These are phyloP conservation scores for Tinea trinotella DNA, from an alignment of 2,888 invertebrate genomes.

Conservation along the genomic window DNA sequence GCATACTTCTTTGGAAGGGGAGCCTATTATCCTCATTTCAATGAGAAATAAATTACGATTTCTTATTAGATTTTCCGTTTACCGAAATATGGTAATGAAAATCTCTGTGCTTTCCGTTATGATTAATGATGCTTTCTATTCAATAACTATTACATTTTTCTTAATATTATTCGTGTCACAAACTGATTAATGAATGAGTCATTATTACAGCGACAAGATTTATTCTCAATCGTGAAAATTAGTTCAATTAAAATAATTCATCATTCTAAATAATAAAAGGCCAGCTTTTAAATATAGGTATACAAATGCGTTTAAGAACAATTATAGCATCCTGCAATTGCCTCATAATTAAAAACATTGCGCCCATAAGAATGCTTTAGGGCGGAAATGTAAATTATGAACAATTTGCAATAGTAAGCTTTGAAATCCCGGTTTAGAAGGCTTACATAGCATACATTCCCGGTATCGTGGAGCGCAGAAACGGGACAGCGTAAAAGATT, in stretches of 20 bases:
- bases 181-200: neutral
- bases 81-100: conserved; percentile 39
- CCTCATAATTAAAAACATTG: neutral
- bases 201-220: neutral
- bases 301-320: neutral
- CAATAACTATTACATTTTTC: conserved; percentile 4
- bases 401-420: conserved; percentile 17
- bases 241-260: too few species aligned
- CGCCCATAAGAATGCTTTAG: neutral
- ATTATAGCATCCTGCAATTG: neutral
- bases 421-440: conserved; percentile 7
- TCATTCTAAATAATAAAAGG: too few species aligned
- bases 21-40: conserved; percentile 67
- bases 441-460: conserved; percentile 13
- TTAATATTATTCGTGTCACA: neutral
- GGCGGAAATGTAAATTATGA: conserved; percentile 18
- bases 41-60: conserved; percentile 71
- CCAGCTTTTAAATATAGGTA: neutral
- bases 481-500: conserved; percentile 45
- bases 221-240: too few species aligned
- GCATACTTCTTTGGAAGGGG: conserved; percentile 44
- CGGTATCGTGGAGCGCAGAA: conserved; percentile 16
- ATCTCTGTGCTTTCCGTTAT: conserved; percentile 1
- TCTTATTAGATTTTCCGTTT: conserved; percentile 69
- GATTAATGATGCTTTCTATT: conserved; percentile 10